Evolutionary conservation across 1,140 invertebrate species (phyloP).

Genomic region (Bombus difficillimus): DNA sequence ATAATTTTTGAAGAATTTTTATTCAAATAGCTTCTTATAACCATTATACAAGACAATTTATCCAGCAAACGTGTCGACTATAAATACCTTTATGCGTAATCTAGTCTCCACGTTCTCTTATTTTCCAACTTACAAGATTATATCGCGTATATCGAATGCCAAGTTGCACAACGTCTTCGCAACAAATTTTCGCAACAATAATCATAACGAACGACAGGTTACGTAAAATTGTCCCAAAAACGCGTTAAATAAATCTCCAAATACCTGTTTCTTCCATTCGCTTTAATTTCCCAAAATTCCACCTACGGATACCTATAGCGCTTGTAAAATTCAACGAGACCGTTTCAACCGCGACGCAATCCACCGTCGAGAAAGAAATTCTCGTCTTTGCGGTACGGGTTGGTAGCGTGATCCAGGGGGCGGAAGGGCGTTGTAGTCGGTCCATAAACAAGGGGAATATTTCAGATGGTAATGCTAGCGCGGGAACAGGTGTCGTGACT

Average conservation of each 20-base stretch:
- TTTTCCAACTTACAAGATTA: no score
- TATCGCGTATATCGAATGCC: no score
- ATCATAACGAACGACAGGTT: not conserved
- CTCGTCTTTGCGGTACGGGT: no score
- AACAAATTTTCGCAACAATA: not conserved
- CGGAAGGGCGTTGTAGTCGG: not conserved
- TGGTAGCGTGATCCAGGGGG: not conserved
- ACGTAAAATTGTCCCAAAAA: no score
- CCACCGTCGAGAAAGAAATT: slow-evolving; percentile 4
- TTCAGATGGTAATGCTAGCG: not conserved
- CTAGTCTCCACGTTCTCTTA: no score
- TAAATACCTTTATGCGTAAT: no score
- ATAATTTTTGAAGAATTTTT: no score
- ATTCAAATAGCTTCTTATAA: not conserved
- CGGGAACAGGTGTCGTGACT: slow-evolving; percentile 60
- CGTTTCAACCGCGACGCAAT: not conserved
- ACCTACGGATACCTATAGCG: not conserved
- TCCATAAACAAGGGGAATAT: slow-evolving; percentile 37
- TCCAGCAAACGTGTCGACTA: not conserved
- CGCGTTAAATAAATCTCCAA: not conserved
- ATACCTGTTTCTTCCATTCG: not conserved
- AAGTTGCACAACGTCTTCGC: no score
- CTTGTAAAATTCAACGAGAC: slow-evolving; percentile 6
- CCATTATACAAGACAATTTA: not conserved
- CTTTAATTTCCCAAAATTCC: not conserved